Evolutionary conservation across 2,888 invertebrate species (phyloP), one percentile per base, ranked within the genome.

Genomic region (Thyatira batis): DNA sequence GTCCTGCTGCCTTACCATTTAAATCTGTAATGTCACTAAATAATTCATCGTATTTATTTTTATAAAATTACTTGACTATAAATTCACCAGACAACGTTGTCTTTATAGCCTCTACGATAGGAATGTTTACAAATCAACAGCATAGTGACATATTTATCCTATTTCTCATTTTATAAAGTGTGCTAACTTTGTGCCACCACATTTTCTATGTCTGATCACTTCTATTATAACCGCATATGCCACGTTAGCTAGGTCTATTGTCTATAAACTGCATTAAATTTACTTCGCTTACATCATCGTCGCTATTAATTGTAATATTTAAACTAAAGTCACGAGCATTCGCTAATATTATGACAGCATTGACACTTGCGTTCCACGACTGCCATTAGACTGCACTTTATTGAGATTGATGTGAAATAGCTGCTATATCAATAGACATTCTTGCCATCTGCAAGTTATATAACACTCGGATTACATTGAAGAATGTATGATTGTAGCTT

Each of bases 261-360:
- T 17, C 39, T 17, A 39, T 39, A 39, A 39, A 17, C 13, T 17
- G 2, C 39, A 17, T 39, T 17, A 17, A 17, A 17, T 39, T 45
- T 45, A 45, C 23, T 45, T 23, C n/a, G 21, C n/a, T 20, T 45
- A 45, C 45, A 45, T 45, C 23, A 45, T n/a, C n/a, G 21, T 23
- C 5, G 23, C 45, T 57, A 64, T 54, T 53, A 55, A 49, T 60
- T 55, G 52, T 65, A 63, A 71, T 69, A 69, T 67, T 65, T 58
- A 60, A 69, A 65, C 69, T 54, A 55, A 17, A 76, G 78, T 78
- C 82, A 79, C 80, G 79, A 76, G 61, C 63, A 60, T 51, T 57
- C 48, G 53, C 51, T 53, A 57, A 65, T 67, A 67, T 73, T 74
- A 57, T 69, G 69, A 65, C 61, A 68, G 57, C 66, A 68, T 60